Base-by-base conservation (phyloP, 2,113 vertebrate species). In the Protobothrops mucrosquamatus region DNA sequence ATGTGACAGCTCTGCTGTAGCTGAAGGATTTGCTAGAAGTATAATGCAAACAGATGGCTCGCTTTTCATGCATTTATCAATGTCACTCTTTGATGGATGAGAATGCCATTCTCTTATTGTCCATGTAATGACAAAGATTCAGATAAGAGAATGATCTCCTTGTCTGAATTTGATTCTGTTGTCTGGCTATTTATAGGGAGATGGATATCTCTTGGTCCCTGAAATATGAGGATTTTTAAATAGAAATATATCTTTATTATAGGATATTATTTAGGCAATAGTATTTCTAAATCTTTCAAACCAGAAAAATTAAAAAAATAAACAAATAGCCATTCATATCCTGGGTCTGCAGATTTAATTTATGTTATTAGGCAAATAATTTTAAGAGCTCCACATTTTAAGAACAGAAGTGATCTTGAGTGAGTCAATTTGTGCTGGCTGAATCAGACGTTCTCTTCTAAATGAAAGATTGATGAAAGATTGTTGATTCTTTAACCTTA, bases 51-150 rank as follows among this genome's bases (percentile, higher is more conserved):
- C 88, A 90, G 88, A 93, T 90, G 92, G 92, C 69, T 93, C 88
- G 18, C 15, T 90, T 89, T 93, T 86, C 46, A 52, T 93, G 85
- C 92, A 93, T 93, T 93, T 86, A 81, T 93, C 92, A 85, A 34
- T 93, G 92, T 93, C 92, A 90, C 61, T 61, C 3, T 93, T 85
- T 93, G 92, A 93, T 93, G 92, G 88, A 93, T 93, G 88, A 85
- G 88, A 90, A 59, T 93, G 88, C 46, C 92, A 93, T 93, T 93
- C 88, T 93, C 46, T 93, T 90, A 85, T 89, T 92, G 92, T 92
- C 69, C 92, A 85, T 92, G 46, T 86, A 93, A 89, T 90, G 88
- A 86, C 88, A 93, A 89, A 46, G 88, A 90, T 90, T 89, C 88
- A 89, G 88, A 89, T 85, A 89, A 92, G 69, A 92, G 88, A 89